These are phyloP conservation scores for Brachionus paranguensis DNA, from an alignment of 1,140 invertebrate species.

Conservation along the genomic window DNA sequence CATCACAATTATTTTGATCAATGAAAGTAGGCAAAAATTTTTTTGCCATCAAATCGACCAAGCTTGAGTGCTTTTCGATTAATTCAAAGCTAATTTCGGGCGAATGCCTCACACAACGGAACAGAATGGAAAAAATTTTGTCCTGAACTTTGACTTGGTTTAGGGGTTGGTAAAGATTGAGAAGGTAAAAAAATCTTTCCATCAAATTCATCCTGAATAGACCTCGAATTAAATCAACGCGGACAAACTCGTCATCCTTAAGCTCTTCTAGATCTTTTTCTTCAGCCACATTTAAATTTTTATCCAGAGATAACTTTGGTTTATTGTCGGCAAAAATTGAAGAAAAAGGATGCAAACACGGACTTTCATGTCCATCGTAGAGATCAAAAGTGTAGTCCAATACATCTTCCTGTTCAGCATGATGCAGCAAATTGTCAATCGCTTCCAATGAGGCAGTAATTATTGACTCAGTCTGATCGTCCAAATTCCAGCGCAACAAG, in stretches of 20 bases:
- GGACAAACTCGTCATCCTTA: constrained; percentile 15
- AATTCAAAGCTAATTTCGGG: constrained; percentile 5
- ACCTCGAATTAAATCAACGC: constrained; percentile 18
- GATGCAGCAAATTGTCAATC: constrained; percentile 67
- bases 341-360: neutral
- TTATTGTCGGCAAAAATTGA: neutral
- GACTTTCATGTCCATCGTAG: neutral
- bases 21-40: constrained; percentile 16
- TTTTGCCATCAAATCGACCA: neutral
- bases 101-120: constrained; percentile 25
- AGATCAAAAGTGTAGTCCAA: constrained; percentile 5
- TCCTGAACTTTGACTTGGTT: neutral
- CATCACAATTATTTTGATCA: neutral
- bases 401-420: constrained; percentile 67
- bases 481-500: constrained; percentile 72
- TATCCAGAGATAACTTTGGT: neutral
- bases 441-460: constrained; percentile 68
- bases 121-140: constrained; percentile 20
- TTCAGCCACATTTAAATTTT: constrained; percentile 17
- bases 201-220: constrained; percentile 28
- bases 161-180: neutral
- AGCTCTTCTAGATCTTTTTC: constrained; percentile 33
- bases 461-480: constrained; percentile 69
- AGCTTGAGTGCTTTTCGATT: neutral
- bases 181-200: constrained; percentile 15